A percentile compares a stretch with the other conserved stretches of the same genome.
These are phyloP conservation scores for Mastomys coucha DNA, from an alignment of 2,113 vertebrate species.

Conservation along the genomic window DNA sequence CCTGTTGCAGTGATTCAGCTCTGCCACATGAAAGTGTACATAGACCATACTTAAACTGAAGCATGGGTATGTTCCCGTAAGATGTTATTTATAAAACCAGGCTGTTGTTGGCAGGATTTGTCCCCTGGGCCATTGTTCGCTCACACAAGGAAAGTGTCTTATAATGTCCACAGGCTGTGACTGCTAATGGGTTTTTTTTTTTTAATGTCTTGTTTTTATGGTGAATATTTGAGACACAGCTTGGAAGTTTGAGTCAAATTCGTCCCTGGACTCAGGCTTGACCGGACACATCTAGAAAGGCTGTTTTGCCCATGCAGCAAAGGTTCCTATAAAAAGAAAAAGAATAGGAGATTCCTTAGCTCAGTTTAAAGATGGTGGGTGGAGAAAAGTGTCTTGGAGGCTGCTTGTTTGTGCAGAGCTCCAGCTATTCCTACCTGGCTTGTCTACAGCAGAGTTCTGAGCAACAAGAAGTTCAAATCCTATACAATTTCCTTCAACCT, in stretches of 20 bases:
- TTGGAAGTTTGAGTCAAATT: not conserved
- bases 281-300: not conserved
- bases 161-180: not conserved
- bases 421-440: not conserved
- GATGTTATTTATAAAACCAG: constrained; percentile 49
- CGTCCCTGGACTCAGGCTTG: not conserved
- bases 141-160: constrained; percentile 21
- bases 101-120: not conserved
- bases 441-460: not conserved
- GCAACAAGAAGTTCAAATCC: not conserved
- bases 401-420: not conserved
- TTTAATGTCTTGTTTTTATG: constrained; percentile 16
- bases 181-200: not conserved
- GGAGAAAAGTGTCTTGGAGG: not conserved
- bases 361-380: not conserved
- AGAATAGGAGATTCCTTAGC: not conserved
- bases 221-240: not conserved
- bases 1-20: not conserved
- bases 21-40: not conserved
- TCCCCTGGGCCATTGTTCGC: not conserved
- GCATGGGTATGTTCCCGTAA: not conserved
- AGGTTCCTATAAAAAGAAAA: not conserved
- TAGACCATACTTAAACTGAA: not conserved
- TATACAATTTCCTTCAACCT: not conserved
- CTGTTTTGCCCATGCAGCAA: not conserved